Conservation (phyloP, 2,888 invertebrate species). For the Brachypterus glaber region DNA sequence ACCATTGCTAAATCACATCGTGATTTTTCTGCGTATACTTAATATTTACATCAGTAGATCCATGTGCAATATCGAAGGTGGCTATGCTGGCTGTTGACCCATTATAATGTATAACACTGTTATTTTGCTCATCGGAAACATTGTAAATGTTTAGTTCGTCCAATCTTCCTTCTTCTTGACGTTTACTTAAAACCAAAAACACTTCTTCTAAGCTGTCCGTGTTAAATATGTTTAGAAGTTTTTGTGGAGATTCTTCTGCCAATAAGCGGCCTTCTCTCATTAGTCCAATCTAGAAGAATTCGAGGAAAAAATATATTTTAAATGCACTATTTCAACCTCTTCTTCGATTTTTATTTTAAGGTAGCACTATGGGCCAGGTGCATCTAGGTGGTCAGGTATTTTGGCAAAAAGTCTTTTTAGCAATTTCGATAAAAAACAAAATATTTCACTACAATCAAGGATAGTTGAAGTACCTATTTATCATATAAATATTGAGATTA, state of each 20-base stretch:
- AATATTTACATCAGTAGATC: slow-evolving; percentile 27
- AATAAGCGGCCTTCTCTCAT: slow-evolving; percentile 77
- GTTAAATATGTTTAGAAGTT: slow-evolving; percentile 59
- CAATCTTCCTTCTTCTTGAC: slow-evolving; percentile 44
- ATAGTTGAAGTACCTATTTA: too few species aligned
- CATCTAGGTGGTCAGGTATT: too few species aligned
- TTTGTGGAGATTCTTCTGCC: slow-evolving; percentile 73
- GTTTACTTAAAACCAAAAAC: slow-evolving; percentile 68
- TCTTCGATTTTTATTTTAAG: too few species aligned
- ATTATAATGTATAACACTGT: slow-evolving; percentile 9
- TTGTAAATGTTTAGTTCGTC: slow-evolving; percentile 14
- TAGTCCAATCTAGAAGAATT: slow-evolving; percentile 68
- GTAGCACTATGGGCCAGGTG: too few species aligned
- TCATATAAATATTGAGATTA: too few species aligned
- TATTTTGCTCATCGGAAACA: slow-evolving; percentile 1
- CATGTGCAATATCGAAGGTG: slow-evolving; percentile 18
- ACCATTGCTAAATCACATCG: too few species aligned
- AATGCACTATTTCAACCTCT: too few species aligned
- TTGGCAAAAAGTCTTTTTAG: too few species aligned
- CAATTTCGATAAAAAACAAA: too few species aligned
- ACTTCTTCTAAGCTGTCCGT: slow-evolving; percentile 76
- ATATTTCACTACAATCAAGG: too few species aligned
- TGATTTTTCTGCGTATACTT: too few species aligned
- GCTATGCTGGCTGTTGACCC: slow-evolving; percentile 7
- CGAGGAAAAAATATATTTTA: too few species aligned